Evolutionary conservation across 2,888 invertebrate genomes (phyloP), one percentile per base, ranked within the genome.

Genomic region (Empis stercorea): DNA sequence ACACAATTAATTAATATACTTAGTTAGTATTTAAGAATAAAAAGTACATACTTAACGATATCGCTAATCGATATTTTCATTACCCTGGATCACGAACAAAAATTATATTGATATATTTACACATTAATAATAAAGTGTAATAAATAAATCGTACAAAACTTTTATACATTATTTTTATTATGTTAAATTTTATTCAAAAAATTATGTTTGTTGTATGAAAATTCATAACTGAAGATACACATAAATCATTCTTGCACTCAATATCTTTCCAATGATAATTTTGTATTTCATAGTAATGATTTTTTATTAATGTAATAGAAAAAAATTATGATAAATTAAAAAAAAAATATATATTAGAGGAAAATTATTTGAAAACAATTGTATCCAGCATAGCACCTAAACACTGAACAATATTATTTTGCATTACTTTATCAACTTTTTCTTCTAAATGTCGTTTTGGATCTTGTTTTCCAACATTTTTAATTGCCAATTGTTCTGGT

Each of bases 391-490:
- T 93, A 32, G 96, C 92, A 57, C 96, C 96, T 64, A 97, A 78
- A 72, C 91, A 92, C 73, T 97, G 97, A 48, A 95, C 93, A 69
- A 97, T 96, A 71, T 97, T 97, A 57, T 89, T 87, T 46, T 93
- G 86, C 95, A 97, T 95, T 46, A 97, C 75, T 51, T 87, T 82
- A 68, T 95, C 94, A 16, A 96, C 96, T 72, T 96, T 94, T 67
- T 99, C 99, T 71, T 97, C 96, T 67, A 99, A 76, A 80, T 99
- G 99, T 57, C 99, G 81, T 73, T 99, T 99, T 17, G 99, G 99
- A 69, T 99, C 99, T 71, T 94, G 88, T 71, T 91, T 99, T 46
- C 99, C 99, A 51, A 99, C 97, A 73, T 99, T 99, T 71, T 99
- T 99, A 62, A 99, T 97, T 16, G 96, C 99, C 70, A 99, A 73